Evolutionary conservation across 1,140 invertebrate species (phyloP).

Genomic region (Ceratosolen solmsi): DNA sequence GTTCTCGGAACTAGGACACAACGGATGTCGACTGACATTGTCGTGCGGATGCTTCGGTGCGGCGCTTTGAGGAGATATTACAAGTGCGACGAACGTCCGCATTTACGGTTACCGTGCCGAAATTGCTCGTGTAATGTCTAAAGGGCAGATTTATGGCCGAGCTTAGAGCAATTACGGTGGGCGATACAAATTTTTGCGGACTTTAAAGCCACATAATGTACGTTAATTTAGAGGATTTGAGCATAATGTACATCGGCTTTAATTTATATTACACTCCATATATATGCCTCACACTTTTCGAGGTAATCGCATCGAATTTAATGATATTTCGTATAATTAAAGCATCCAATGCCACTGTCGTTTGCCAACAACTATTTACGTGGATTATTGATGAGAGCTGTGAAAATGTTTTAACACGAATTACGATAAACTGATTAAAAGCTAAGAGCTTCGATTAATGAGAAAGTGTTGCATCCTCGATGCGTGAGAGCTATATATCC

Average conservation of each 20-base stretch:
- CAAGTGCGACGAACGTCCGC: background rate
- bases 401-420: too few species aligned
- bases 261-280: constrained; percentile 16
- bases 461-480: too few species aligned
- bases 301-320: background rate
- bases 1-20: background rate
- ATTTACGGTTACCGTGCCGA: background rate
- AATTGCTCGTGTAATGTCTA: background rate
- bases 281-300: constrained; percentile 6
- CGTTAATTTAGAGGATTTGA: constrained; percentile 20
- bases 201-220: constrained; percentile 18
- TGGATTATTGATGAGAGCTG: background rate
- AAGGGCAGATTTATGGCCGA: background rate
- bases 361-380: background rate
- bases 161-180: background rate
- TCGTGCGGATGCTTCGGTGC: background rate
- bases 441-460: too few species aligned
- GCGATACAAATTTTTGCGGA: constrained; percentile 1
- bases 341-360: background rate
- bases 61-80: background rate
- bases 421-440: too few species aligned
- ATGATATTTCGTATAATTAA: background rate
- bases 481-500: too few species aligned
- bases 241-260: background rate
- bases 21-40: background rate